A percentile compares a stretch with the other conserved stretches of the same genome.
These are phyloP conservation scores for Falco concolor DNA, from an alignment of 2,797 vertebrate genomes.

Conservation along the genomic window DNA sequence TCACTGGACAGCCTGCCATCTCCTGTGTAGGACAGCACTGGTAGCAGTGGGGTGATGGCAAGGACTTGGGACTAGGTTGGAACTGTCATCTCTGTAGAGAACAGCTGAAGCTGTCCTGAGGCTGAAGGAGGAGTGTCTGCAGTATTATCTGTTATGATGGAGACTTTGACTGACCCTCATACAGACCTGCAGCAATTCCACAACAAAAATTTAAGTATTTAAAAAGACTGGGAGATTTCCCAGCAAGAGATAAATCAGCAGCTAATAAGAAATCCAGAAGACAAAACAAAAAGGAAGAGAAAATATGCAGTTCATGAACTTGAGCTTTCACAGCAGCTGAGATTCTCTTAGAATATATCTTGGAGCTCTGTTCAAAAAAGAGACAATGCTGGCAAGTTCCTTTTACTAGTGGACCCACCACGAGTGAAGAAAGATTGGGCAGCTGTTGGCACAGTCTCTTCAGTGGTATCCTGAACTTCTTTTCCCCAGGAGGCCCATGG, in stretches of 20 bases:
- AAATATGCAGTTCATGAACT: conserved; percentile 44
- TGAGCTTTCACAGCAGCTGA: background rate
- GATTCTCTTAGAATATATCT: background rate
- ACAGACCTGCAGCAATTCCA: conserved; percentile 6
- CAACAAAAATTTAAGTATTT: conserved; percentile 9
- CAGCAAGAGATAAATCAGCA: conserved; percentile 48
- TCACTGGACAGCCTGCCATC: background rate
- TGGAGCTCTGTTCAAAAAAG: background rate
- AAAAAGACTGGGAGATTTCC: conserved; percentile 41
- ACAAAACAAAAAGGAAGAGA: conserved; percentile 45
- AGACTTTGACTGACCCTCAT: conserved; percentile 4
- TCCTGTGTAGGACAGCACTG: background rate
- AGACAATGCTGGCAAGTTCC: background rate
- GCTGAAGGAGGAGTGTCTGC: background rate
- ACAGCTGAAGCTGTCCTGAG: conserved; percentile 1
- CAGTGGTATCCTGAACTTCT: background rate
- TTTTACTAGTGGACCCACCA: background rate
- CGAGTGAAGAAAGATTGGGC: background rate
- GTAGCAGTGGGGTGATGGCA: background rate
- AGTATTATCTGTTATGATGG: background rate
- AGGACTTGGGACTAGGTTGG: background rate
- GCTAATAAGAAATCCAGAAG: conserved; percentile 41
- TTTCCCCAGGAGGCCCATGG: background rate
- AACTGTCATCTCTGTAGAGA: background rate
- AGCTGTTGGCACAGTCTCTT: background rate